Evolutionary conservation across 2,888 invertebrate species (phyloP), one percentile per base, ranked within the genome.

Genomic region (Spialia ferax): DNA sequence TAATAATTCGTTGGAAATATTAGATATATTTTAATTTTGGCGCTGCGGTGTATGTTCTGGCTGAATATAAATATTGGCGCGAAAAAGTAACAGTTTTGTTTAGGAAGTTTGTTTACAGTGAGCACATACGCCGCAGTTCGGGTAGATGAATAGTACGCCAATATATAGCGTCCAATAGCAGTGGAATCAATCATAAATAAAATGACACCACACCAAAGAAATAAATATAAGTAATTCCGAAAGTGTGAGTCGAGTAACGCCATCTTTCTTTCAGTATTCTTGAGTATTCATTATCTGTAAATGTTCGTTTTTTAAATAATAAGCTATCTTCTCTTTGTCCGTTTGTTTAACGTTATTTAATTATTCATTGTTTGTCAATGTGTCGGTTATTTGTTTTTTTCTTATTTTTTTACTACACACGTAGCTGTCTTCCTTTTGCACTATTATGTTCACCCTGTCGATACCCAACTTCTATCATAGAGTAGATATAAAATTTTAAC

Each of bases 171-270:
- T 91, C 91, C 93, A 88, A 88, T 88, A 88, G 86, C 80, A 87
- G 84, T 84, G 87, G 83, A 79, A 82, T 84, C 83, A 80, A 76
- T 81, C 77, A 77, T 74, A 75, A 77, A 77, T 78, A 80, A 84
- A 86, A 88, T 87, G 87, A 91, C 89, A 90, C 87, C 89, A 91
- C 92, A 93, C 93, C 93, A 93, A 93, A 93, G 93, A 93, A 87
- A 87, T 89, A 87, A 84, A 69, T 75, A 70, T 84, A 86, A 83
- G 75, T 84, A 88, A 89, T 89, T 88, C 82, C 84, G 86, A 79
- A 78, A 73, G 80, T 80, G 84, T 85, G 86, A 85, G 82, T 79
- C 83, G 81, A 81, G 80, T 83, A 81, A 86, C 82, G 88, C 89
- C 89, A 87, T 88, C 84, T 83, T 88, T 83, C 78, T 83, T 89